Evolutionary conservation across 2,797 vertebrate species (phyloP).

Genomic region (Thamnophis elegans): DNA sequence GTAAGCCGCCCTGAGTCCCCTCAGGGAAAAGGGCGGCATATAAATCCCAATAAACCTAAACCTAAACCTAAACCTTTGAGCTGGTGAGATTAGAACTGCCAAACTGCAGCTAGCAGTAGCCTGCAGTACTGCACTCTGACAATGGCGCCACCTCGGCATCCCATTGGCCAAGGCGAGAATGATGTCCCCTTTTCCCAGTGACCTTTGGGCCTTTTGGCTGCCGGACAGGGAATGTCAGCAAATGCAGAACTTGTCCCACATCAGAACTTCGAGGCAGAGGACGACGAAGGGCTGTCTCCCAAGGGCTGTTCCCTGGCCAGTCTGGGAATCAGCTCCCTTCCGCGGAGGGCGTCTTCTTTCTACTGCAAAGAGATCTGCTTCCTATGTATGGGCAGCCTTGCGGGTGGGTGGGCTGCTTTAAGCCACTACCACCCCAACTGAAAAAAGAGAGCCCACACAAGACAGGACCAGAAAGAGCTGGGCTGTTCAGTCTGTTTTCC

Average conservation of each 20-base stretch:
- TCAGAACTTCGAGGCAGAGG: background rate
- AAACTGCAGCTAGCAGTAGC: too few relatives aligned
- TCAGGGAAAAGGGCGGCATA: too few relatives aligned
- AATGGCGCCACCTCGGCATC: too few relatives aligned
- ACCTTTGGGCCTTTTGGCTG: background rate
- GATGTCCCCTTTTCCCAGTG: background rate
- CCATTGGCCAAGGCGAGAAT: background rate
- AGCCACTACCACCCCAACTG: background rate
- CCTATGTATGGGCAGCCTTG: rapidly evolving
- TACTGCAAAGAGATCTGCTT: background rate
- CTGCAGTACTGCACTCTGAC: too few relatives aligned
- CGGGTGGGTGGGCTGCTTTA: background rate
- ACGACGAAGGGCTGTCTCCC: background rate
- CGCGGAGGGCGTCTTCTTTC: background rate
- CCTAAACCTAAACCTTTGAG: too few relatives aligned
- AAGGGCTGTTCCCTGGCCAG: background rate
- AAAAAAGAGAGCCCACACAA: background rate
- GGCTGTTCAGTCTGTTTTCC: background rate
- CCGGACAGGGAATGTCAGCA: background rate
- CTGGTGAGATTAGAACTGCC: too few relatives aligned
- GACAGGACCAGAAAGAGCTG: background rate
- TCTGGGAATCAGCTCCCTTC: background rate
- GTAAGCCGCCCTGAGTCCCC: too few relatives aligned
- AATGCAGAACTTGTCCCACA: background rate
- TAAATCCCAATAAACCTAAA: too few relatives aligned